Evolutionary conservation across 2,113 vertebrate species (phyloP), one percentile per base, ranked within the genome.

Genomic region (Xenotilapia caudafasciata): DNA sequence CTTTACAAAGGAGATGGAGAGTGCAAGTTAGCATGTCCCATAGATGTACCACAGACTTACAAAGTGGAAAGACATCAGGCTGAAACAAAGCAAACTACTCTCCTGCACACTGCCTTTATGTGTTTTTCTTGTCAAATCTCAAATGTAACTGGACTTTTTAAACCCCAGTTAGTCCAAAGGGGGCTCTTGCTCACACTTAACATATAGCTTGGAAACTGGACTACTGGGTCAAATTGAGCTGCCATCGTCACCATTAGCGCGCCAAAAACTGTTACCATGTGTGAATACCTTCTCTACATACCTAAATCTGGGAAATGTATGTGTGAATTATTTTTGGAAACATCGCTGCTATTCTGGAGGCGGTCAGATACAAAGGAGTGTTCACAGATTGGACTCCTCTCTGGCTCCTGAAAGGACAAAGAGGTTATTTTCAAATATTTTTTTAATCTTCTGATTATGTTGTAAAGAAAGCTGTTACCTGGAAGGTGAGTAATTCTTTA

Each of bases 381-480:
- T 73, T 92, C 89, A 2, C 62, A 7, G 26, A 14, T 47, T 17
- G 26, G 49, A 1, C 49, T 90, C 26, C 42, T 88, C 42, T 89
- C 92, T 28, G 92, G 17, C 2, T 28, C 65, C 89, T 93, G 85
- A 31, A 21, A 54, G 7, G 6, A 28, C 9, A 83, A 6, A 56
- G 2, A 3, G 3, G 17, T 14, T 6, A 7, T 6, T 58, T 73
- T 31, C 33, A 14, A n/a, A 42, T 2, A 4, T 42, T 33, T 7
- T 38, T 49, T 4, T 9, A 77, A 23, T 4, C 38, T 13, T 47
- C 23, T 5, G 11, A n/a, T 23, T 42, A 42, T 17, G 14, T 1
- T 9, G 6, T 19, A n/a, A 33, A 40, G 7, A 14, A 28, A 2
- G 35, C 19, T 21, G 11, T 75, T 95, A 98, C 97, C 75, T 94